phyloP scores from a whole-genome alignment of 2,888 invertebrate species.

The Acronicta psi region DNA sequence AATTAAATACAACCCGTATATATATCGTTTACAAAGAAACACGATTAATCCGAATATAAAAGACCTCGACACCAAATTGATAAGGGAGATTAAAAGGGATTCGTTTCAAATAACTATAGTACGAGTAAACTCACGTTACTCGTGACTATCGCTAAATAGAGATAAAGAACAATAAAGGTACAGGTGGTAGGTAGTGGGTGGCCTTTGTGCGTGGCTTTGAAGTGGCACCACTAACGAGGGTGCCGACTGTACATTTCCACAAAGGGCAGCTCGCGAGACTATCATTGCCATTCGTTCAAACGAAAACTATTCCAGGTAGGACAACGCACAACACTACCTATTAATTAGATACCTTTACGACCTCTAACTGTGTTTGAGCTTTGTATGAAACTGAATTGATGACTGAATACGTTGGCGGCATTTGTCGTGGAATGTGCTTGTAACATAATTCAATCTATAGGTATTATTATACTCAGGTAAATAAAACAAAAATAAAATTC shows the following conservation, averaged over 20 bases:
- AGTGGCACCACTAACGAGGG: conserved; percentile 71
- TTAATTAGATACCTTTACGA: conserved; percentile 54
- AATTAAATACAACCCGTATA: not conserved
- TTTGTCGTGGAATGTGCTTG: not conserved
- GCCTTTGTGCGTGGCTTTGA: conserved; percentile 66
- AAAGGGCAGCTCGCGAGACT: conserved; percentile 65
- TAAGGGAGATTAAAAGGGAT: conserved; percentile 42
- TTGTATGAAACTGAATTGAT: conserved; percentile 28
- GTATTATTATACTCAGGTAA: not conserved
- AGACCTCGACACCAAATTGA: conserved; percentile 30
- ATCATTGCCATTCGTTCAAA: conserved; percentile 63
- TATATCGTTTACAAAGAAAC: conserved; percentile 24
- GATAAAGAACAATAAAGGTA: conserved; percentile 65
- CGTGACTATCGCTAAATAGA: conserved; percentile 52
- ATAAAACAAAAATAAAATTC: not conserved
- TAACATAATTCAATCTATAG: not conserved
- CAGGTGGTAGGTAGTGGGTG: conserved; percentile 44
- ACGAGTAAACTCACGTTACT: conserved; percentile 37
- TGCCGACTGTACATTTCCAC: conserved; percentile 51
- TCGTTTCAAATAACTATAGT: conserved; percentile 39
- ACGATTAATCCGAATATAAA: conserved; percentile 4
- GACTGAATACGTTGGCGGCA: conserved; percentile 13
- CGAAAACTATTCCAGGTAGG: conserved; percentile 56
- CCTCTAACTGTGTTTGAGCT: conserved; percentile 19
- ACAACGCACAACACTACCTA: conserved; percentile 41